These are phyloP conservation scores for Cochlearius cochlearius DNA, from an alignment of 2,113 vertebrate genomes.

Conservation along the genomic window DNA sequence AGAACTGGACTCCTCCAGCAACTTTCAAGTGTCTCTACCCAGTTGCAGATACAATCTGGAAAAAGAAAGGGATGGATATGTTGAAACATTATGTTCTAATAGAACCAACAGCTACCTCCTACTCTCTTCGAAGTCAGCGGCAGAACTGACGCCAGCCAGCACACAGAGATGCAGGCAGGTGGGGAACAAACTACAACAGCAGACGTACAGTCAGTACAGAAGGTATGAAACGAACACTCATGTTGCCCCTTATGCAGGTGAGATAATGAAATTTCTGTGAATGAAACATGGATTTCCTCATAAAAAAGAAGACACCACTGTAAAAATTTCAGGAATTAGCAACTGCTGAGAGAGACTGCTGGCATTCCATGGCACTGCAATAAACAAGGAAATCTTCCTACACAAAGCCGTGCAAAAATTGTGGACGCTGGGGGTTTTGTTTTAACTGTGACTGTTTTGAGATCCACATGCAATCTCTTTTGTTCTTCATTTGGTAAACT, in stretches of 20 bases:
- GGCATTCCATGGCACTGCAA: accelerated
- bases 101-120: neutral
- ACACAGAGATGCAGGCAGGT: neutral
- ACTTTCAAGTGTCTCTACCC: neutral
- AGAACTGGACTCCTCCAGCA: neutral
- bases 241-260: neutral
- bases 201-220: neutral
- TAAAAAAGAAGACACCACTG: neutral
- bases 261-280: neutral
- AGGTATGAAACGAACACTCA: neutral
- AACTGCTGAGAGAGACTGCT: neutral
- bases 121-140: neutral
- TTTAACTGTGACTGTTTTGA: neutral
- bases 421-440: neutral
- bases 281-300: neutral
- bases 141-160: neutral
- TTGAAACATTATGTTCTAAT: neutral
- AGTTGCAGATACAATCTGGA: neutral
- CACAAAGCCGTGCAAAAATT: neutral
- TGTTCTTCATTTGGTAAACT: neutral
- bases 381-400: neutral
- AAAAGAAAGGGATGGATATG: neutral
- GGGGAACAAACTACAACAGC: neutral
- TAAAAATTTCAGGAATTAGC: neutral
- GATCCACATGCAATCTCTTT: neutral